Percentiles rank a stretch among this genome's conserved stretches.
phyloP scores from a whole-genome alignment of 2,797 vertebrate species.

The Iguana delicatissima region DNA sequence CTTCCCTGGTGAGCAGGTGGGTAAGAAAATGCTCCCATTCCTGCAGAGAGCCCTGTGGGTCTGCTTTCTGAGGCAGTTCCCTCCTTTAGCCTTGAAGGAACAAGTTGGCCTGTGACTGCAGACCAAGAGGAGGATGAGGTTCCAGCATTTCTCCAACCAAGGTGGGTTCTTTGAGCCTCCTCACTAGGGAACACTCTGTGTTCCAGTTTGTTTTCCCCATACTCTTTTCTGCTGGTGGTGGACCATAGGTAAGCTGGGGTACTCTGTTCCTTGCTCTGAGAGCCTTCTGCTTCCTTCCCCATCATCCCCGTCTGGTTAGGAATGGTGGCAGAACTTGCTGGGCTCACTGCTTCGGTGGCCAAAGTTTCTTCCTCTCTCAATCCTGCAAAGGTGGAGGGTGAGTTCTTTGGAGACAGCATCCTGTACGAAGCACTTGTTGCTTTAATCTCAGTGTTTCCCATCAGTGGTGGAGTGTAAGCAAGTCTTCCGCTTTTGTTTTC shows the following conservation, averaged over 20 bases:
- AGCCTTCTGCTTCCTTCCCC: not conserved
- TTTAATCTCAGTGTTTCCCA: not conserved
- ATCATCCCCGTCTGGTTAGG: not conserved
- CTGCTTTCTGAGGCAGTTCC: accelerated
- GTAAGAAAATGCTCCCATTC: not conserved
- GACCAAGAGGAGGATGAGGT: not conserved
- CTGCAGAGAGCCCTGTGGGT: not conserved
- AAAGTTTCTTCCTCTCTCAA: not conserved
- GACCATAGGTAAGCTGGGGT: no score
- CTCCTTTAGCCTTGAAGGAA: not conserved
- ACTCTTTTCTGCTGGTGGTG: not conserved
- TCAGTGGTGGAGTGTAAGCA: accelerated
- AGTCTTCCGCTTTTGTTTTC: not conserved
- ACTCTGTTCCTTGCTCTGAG: not conserved
- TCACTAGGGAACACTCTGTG: not conserved
- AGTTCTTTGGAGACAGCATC: not conserved
- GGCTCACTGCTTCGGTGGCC: not conserved
- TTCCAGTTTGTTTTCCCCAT: not conserved
- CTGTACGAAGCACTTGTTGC: not conserved
- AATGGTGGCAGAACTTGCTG: not conserved
- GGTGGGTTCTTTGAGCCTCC: not conserved
- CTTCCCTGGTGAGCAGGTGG: not conserved
- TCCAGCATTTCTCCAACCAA: not conserved
- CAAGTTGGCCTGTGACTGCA: not conserved
- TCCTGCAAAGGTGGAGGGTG: no score